phyloP scores from a whole-genome alignment of 53 echinoderm and acorn worm species.

The Echinarachnius parma region DNA sequence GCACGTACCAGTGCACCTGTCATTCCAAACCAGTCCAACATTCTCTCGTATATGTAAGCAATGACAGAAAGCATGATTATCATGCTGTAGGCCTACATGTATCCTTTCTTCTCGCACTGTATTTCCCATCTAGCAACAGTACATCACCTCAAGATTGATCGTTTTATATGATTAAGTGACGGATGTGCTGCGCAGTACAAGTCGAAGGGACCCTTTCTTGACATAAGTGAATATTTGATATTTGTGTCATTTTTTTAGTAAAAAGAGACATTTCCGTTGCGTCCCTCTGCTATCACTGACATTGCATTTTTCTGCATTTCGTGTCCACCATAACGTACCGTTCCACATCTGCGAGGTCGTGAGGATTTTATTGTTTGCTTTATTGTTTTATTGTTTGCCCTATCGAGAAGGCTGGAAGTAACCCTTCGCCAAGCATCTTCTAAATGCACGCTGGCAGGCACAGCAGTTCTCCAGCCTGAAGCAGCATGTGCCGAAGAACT shows the following conservation, averaged over 20 bases:
- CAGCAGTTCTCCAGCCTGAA: conserved; percentile 14
- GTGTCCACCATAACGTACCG: conserved; percentile 14
- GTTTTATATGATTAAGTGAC: neutral
- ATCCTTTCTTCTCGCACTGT: neutral
- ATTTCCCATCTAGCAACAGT: neutral
- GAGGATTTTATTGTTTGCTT: neutral
- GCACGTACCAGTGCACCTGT: neutral
- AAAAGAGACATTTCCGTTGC: conserved; percentile 8
- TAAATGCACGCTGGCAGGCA: conserved; percentile 43
- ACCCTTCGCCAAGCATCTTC: conserved; percentile 44
- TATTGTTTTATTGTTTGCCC: neutral
- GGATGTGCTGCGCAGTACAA: neutral
- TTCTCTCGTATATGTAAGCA: neutral
- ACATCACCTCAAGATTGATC: neutral
- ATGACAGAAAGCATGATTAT: neutral
- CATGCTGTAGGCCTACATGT: neutral
- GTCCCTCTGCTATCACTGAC: neutral
- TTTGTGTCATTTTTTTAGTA: conserved; percentile 1
- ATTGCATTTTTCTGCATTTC: conserved; percentile 4
- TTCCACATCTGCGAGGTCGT: neutral
- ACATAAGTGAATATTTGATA: neutral
- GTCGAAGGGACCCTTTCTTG: neutral
- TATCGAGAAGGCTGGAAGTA: neutral
- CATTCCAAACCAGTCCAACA: neutral
- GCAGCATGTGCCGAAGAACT: conserved; percentile 18